A percentile compares a stretch with the other conserved stretches of the same genome.
phyloP scores from a whole-genome alignment of 2,888 invertebrate genomes.

The Balanococcus diminutus region DNA sequence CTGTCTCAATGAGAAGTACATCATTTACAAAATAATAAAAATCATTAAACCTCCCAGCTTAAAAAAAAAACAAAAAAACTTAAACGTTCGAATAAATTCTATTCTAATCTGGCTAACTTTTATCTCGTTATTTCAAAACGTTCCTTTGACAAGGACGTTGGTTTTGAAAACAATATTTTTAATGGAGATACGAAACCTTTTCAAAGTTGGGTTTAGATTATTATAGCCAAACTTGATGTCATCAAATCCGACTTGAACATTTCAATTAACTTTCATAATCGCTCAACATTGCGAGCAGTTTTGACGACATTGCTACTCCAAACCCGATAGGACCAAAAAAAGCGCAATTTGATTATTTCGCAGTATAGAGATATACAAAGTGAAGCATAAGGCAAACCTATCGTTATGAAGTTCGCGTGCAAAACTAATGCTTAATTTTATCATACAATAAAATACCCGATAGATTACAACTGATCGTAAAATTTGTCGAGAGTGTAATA shows the following conservation, averaged over 20 bases:
- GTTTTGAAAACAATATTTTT: not conserved
- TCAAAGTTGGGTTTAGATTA: not conserved
- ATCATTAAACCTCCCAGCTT: not conserved
- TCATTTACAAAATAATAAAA: not conserved
- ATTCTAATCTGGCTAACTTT: not conserved
- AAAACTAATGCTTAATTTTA: not conserved
- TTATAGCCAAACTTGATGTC: not conserved
- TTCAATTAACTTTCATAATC: not conserved
- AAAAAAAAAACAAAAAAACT: not conserved
- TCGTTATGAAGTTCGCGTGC: not conserved
- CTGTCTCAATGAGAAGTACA: not conserved
- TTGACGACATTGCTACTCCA: not conserved
- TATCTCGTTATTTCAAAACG: not conserved
- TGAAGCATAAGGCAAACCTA: not conserved
- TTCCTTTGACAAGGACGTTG: not conserved
- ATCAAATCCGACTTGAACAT: not conserved
- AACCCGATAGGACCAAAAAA: not conserved
- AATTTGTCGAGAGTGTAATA: slow-evolving; percentile 35
- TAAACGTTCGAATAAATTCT: not conserved
- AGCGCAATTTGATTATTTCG: not conserved
- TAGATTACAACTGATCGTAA: slow-evolving; percentile 26
- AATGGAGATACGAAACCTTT: not conserved
- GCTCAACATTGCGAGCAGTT: not conserved
- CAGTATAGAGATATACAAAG: not conserved
- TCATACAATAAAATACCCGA: slow-evolving; percentile 27